A percentile compares a stretch with the other conserved stretches of the same genome.
These are phyloP conservation scores for Chelonus insularis DNA, from an alignment of 1,140 invertebrate genomes.

Conservation along the genomic window DNA sequence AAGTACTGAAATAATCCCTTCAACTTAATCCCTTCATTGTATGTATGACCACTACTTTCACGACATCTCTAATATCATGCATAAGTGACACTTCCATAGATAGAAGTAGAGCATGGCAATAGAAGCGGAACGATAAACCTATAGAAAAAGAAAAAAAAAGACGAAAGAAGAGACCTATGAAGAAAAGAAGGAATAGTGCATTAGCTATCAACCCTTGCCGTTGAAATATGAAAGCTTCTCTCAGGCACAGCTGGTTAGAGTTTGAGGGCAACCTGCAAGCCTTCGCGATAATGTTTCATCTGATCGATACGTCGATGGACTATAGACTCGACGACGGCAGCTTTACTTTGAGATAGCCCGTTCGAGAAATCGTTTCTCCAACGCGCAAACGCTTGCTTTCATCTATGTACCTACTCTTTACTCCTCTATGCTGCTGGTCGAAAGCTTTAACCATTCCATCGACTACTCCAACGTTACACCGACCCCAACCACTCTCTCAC, in stretches of 20 bases:
- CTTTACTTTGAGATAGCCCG: conserved; percentile 15
- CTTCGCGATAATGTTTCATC: neutral
- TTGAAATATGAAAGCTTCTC: conserved; percentile 45
- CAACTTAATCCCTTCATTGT: neutral
- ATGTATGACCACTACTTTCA: neutral
- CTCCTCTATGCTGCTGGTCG: neutral
- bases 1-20: too few species aligned
- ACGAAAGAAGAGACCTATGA: neutral
- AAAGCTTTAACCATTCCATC: conserved; percentile 6
- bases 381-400: conserved; percentile 9
- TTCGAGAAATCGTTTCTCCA: conserved; percentile 20
- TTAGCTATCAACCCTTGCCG: conserved; percentile 29
- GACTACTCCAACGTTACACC: neutral
- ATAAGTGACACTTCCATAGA: neutral
- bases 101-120: neutral
- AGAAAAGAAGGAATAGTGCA: conserved; percentile 13
- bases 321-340: conserved; percentile 2
- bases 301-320: neutral
- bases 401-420: neutral
- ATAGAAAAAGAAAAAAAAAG: conserved; percentile 5
- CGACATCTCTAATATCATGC: neutral
- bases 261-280: conserved; percentile 38
- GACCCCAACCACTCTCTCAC: neutral
- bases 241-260: conserved; percentile 36
- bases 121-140: neutral